phyloP scores from a whole-genome alignment of 2,888 invertebrate species.

The Polylopha cassiicola region DNA sequence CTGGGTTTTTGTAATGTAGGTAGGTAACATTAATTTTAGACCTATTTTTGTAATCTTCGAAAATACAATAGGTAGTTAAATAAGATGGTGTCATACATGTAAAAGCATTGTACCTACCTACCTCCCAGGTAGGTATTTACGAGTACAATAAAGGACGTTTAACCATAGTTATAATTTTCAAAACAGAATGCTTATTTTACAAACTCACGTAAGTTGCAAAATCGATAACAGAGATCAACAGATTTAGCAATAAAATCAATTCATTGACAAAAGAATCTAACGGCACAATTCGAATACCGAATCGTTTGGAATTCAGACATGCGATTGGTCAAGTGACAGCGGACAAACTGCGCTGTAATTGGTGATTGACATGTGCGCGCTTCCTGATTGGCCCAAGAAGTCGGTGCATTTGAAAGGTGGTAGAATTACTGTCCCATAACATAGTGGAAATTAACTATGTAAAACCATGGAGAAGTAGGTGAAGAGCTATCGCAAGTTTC shows the following conservation, averaged over 20 bases:
- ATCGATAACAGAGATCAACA: neutral
- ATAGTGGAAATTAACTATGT: neutral
- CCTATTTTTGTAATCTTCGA: too few relatives aligned
- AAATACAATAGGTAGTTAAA: too few relatives aligned
- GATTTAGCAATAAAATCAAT: constrained; percentile 1
- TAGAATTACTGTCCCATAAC: constrained; percentile 29
- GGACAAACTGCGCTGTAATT: constrained; percentile 70
- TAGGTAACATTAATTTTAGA: too few relatives aligned
- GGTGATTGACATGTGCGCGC: constrained; percentile 70
- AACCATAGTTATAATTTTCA: too few relatives aligned
- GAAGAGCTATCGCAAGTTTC: neutral
- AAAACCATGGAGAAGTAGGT: neutral
- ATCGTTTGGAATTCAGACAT: constrained; percentile 57
- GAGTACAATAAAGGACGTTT: too few relatives aligned
- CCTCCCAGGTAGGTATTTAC: too few relatives aligned
- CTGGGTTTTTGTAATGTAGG: too few relatives aligned
- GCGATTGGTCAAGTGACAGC: constrained; percentile 55
- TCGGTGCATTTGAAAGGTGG: constrained; percentile 33
- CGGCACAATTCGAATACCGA: constrained; percentile 45
- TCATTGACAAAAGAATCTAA: constrained; percentile 22
- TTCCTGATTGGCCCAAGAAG: constrained; percentile 60
- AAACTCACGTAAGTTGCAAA: too few relatives aligned
- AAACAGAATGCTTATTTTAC: too few relatives aligned
- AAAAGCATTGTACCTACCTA: too few relatives aligned
- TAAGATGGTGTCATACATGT: too few relatives aligned